Percentiles rank a stretch among this genome's conserved stretches.
Evolutionary conservation across 2,888 invertebrate species (phyloP).

Genomic region (Pollenia angustigena): DNA sequence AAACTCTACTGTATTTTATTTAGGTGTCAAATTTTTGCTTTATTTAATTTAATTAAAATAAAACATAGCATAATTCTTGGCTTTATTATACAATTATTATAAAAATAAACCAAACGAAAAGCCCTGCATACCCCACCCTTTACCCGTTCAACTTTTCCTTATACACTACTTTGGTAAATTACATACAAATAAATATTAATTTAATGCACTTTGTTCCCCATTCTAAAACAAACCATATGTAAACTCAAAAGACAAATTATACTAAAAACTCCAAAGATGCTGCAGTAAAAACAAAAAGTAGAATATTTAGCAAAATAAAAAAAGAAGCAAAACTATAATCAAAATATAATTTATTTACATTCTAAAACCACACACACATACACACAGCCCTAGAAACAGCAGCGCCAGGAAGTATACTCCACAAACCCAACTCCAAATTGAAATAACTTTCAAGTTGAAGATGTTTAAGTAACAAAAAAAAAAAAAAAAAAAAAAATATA

Average conservation of each 20-base stretch:
- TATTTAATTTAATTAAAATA: too few species aligned
- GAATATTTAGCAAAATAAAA: not conserved
- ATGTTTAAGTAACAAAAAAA: slow-evolving; percentile 10
- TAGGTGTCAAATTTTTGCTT: too few species aligned
- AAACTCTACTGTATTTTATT: too few species aligned
- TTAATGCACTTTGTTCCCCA: slow-evolving; percentile 19
- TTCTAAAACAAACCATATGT: slow-evolving; percentile 39
- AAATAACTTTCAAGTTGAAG: slow-evolving; percentile 42
- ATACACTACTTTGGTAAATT: not conserved
- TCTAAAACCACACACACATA: slow-evolving; percentile 40
- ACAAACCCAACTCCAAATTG: slow-evolving; percentile 31
- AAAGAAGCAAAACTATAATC: slow-evolving; percentile 60
- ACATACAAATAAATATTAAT: slow-evolving; percentile 18
- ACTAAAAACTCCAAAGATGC: slow-evolving; percentile 20
- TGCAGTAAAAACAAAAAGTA: slow-evolving; percentile 21
- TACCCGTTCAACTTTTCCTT: too few species aligned
- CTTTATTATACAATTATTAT: too few species aligned
- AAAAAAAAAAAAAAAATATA: slow-evolving; percentile 6
- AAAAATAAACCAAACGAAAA: too few species aligned
- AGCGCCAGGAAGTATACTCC: not conserved
- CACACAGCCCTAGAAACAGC: slow-evolving; percentile 5
- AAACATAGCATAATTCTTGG: too few species aligned
- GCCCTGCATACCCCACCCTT: too few species aligned
- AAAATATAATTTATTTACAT: slow-evolving; percentile 73
- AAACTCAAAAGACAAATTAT: slow-evolving; percentile 55